Conservation (phyloP, 2,888 invertebrate genomes). For the Lasioglossum calceatum region DNA sequence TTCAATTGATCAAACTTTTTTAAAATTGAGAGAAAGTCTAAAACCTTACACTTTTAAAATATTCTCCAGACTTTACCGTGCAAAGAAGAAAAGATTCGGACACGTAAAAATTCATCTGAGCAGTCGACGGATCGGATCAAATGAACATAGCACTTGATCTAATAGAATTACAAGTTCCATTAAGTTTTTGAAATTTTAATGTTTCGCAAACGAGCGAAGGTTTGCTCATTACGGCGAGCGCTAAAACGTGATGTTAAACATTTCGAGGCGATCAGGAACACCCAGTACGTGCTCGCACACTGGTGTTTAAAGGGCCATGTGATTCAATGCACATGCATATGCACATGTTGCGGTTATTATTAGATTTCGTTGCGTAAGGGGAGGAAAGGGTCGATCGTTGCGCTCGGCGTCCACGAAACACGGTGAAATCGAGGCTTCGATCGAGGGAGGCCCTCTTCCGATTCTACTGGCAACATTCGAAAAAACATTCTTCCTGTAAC, state of each 20-base stretch:
- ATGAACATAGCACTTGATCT: not conserved
- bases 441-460: not conserved
- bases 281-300: constrained; percentile 16
- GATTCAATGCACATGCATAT: constrained; percentile 55
- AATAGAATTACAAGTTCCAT: not conserved
- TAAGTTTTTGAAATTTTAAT: not conserved
- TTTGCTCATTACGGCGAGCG: not conserved
- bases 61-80: not conserved
- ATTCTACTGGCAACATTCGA: not conserved
- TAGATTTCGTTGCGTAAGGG: constrained; percentile 59
- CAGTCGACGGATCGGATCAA: no score
- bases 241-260: constrained; percentile 3
- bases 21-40: not conserved
- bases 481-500: not conserved
- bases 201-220: not conserved
- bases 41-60: not conserved
- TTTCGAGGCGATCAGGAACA: constrained; percentile 7
- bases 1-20: no score
- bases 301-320: constrained; percentile 9
- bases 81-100: not conserved
- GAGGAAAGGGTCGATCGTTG: constrained; percentile 14
- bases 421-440: not conserved
- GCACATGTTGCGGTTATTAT: constrained; percentile 55
- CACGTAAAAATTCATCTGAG: not conserved
- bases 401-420: constrained; percentile 34